A percentile compares a stretch with the other conserved stretches of the same genome.
phyloP scores from a whole-genome alignment of 2,888 invertebrate genomes.

The Pyrrhosoma nymphula region DNA sequence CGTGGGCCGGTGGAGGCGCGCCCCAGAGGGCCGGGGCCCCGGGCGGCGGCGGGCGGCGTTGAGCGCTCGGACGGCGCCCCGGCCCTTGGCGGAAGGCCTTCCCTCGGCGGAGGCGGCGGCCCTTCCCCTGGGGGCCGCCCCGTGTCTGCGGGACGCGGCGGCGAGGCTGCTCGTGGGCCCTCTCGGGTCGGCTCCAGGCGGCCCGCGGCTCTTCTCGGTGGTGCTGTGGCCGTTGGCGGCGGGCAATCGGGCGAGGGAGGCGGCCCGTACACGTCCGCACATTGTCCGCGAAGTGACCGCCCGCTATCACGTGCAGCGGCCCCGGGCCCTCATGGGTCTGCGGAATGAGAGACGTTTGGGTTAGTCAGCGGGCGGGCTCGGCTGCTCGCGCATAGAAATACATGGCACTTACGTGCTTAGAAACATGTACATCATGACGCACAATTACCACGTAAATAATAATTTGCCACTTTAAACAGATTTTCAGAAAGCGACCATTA shows the following conservation, averaged over 20 bases:
- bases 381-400: too few relatives aligned
- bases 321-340: conserved; percentile 65
- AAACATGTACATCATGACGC: too few relatives aligned
- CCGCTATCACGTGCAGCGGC: conserved; percentile 63
- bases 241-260: conserved; percentile 63
- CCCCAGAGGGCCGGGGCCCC: background rate
- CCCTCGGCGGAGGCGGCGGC: background rate
- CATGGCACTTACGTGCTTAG: too few relatives aligned
- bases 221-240: conserved; percentile 48
- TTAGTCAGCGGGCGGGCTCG: background rate
- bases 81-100: background rate
- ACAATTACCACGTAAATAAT: too few relatives aligned
- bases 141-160: conserved; percentile 34
- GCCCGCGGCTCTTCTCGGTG: conserved; percentile 56
- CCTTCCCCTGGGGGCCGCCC: conserved; percentile 35
- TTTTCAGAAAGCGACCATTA: too few relatives aligned
- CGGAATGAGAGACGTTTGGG: background rate
- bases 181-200: background rate
- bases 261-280: conserved; percentile 51
- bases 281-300: conserved; percentile 63
- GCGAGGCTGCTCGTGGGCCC: background rate
- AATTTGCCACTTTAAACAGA: too few relatives aligned
- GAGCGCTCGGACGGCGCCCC: background rate
- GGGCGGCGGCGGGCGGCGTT: background rate
- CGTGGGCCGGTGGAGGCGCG: conserved; percentile 30